Evolutionary conservation across 2,888 invertebrate species (phyloP), one percentile per base, ranked within the genome.

Genomic region (Tuberolachnus salignus): DNA sequence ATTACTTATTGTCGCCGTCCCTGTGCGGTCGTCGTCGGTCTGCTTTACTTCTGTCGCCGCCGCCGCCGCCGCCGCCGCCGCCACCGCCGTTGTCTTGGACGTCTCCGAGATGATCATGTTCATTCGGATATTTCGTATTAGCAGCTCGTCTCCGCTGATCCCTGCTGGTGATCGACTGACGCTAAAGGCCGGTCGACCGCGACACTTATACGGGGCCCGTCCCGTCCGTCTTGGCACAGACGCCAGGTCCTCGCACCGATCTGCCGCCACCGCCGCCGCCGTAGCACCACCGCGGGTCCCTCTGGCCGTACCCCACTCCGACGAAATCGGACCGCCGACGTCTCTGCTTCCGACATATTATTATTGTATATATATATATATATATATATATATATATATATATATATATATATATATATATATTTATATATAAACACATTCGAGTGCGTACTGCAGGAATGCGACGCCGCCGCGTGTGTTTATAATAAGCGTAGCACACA

Each of bases 401-500:
- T 34, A n/a, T 34, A 34, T 46, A 64, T 64, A 64, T 63, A 42
- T 46, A 67, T 51, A 51, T 67, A 67, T 49, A 46, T 23, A 59
- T 19, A 26, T 46, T 19, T 44, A 46, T n/a, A 16, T 23, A n/a
- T 26, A 46, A 10, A 46, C n/a, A 23, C 10, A 34, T 21, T 42
- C 42, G 26, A 19, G 26, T 42, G 73, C 51, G 21, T 73, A 42
- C 42, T 16, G 21, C 16, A 63, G 10, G 63, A 73, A 73, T 63
- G 63, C 61, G 49, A 34, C 34, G 59, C 23, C 57, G 44, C 46
- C 57, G 46, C 26, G 49, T 49, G 71, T 71, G 73, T 74, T 74
- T 74, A 74, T 74, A 64, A 74, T 74, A 74, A 74, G 63, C 63
- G 64, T 63, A n/a, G 51, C 51, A 74, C 73, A 74, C 73, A 64